Percentiles rank a stretch among this genome's conserved stretches.
phyloP scores from a whole-genome alignment of 2,888 invertebrate genomes.

The Phyllotreta striolata region DNA sequence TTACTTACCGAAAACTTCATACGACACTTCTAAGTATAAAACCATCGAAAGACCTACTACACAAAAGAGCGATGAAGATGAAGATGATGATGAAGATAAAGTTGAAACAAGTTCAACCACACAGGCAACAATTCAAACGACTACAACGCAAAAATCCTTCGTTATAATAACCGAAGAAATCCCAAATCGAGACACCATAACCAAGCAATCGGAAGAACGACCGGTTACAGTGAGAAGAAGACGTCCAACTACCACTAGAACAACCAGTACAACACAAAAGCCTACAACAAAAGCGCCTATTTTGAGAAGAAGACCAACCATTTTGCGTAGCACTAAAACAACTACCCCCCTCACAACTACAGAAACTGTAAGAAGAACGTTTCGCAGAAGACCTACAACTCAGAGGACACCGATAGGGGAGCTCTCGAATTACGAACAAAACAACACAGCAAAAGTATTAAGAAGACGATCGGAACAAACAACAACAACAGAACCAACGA shows the following conservation, averaged over 20 bases:
- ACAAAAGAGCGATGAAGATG: slow-evolving; percentile 47
- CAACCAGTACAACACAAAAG: background rate
- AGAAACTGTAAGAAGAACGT: slow-evolving; percentile 48
- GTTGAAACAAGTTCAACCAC: slow-evolving; percentile 9
- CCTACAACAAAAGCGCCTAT: slow-evolving; percentile 32
- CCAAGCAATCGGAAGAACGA: slow-evolving; percentile 19
- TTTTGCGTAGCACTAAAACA: slow-evolving; percentile 34
- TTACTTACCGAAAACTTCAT: slow-evolving; percentile 53
- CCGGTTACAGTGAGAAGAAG: slow-evolving; percentile 20
- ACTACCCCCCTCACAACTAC: background rate
- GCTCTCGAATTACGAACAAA: slow-evolving; percentile 39
- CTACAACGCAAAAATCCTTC: slow-evolving; percentile 21
- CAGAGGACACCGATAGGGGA: slow-evolving; percentile 39
- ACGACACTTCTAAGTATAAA: slow-evolving; percentile 59
- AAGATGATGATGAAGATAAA: slow-evolving; percentile 37
- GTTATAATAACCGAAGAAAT: slow-evolving; percentile 1
- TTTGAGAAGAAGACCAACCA: slow-evolving; percentile 39
- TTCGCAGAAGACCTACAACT: slow-evolving; percentile 49
- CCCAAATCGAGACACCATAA: background rate
- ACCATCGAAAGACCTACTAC: slow-evolving; percentile 53
- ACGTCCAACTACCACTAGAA: slow-evolving; percentile 35
- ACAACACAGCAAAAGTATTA: slow-evolving; percentile 43
- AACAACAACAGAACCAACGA: slow-evolving; percentile 3
- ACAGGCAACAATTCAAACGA: slow-evolving; percentile 11
- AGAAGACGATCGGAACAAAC: slow-evolving; percentile 38